Base-by-base conservation (phyloP, 2,888 invertebrate genomes). In the Notocelia uddmanniana region DNA sequence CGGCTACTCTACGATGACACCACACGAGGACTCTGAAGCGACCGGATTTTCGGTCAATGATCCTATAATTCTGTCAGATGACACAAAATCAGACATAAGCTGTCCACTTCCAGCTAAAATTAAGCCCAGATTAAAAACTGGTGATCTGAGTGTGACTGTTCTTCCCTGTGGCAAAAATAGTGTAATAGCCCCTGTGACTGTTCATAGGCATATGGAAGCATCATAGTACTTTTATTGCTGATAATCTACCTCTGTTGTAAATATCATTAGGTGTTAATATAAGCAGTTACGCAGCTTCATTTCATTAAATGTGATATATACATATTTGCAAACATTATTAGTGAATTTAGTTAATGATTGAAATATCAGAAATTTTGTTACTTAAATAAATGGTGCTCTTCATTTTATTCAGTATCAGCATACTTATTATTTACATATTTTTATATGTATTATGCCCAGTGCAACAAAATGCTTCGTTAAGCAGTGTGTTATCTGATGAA, bases 1-100 rank as follows among this genome's bases (percentile, higher is more conserved):
- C 84, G 98, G 98, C 1, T 98, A 98, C 89, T 98, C 98, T 3
- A 98, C 98, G 0, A 98, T 98, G 98, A 98, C 98, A 0, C 97
- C 97, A 1, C 97, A 98, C 80, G 98, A 98, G 82, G 98, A 98
- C 83, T 97, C 97, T 0, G 97, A 98, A 84, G 97, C 97, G 78
- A 95, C 97, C 76, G 96, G 96, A 10, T 96, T 97, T 78, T 96
- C 96, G 21, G 94, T 96, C 10, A 95, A 95, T 60, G 96, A 96
- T 79, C 95, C 96, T 0, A 91, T 95, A 48, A 88, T 96, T 74
- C 79, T 93, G 69, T 93, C 93, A 58, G 93, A 95, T 79, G 93
- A 93, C 74, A 93, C 93, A 0, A 92, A 92, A 74, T 93, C 93
- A 79, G 86, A 95, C 89, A 81, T 95, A 85, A 89, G 96, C 94